Evolutionary conservation across 2,888 invertebrate genomes (phyloP).

Genomic region (Empis stercorea): DNA sequence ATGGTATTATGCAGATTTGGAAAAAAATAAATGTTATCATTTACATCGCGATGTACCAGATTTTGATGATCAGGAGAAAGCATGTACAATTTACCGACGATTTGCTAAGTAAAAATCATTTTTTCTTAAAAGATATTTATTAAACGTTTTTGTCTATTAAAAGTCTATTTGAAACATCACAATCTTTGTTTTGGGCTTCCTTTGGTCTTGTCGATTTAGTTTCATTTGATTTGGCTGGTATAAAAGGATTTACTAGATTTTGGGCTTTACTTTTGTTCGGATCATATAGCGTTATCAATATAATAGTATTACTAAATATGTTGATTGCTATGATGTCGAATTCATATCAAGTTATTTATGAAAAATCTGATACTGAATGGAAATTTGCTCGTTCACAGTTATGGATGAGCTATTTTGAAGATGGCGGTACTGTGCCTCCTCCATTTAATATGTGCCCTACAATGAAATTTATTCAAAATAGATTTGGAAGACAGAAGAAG

Average conservation of each 20-base stretch:
- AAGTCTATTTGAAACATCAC: conserved; percentile 94
- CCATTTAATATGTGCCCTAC: conserved; percentile 92
- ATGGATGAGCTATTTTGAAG: conserved; percentile 96
- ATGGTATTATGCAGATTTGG: conserved; percentile 87
- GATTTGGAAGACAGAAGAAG: conserved; percentile 36
- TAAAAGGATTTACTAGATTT: conserved; percentile 90
- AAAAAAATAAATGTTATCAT: conserved; percentile 75
- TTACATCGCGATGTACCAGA: conserved; percentile 58
- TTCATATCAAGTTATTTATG: conserved; percentile 94
- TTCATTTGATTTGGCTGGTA: conserved; percentile 86
- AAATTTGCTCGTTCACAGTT: conserved; percentile 91
- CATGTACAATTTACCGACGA: conserved; percentile 75
- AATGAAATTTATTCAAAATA: conserved; percentile 52
- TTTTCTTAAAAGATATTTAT: not conserved
- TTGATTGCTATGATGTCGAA: conserved; percentile 99
- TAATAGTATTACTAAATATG: conserved; percentile 93
- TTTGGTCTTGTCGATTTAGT: conserved; percentile 91
- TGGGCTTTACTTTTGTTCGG: conserved; percentile 97
- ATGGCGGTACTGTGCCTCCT: conserved; percentile 80
- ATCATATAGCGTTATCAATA: conserved; percentile 92
- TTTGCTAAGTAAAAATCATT: conserved; percentile 63
- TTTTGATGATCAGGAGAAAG: conserved; percentile 71
- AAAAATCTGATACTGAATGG: conserved; percentile 93
- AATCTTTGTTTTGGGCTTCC: conserved; percentile 96
- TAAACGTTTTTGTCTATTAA: not conserved